Evolutionary conservation across 2,888 invertebrate genomes (phyloP), one percentile per base, ranked within the genome.

Genomic region (Torymus tubicola): DNA sequence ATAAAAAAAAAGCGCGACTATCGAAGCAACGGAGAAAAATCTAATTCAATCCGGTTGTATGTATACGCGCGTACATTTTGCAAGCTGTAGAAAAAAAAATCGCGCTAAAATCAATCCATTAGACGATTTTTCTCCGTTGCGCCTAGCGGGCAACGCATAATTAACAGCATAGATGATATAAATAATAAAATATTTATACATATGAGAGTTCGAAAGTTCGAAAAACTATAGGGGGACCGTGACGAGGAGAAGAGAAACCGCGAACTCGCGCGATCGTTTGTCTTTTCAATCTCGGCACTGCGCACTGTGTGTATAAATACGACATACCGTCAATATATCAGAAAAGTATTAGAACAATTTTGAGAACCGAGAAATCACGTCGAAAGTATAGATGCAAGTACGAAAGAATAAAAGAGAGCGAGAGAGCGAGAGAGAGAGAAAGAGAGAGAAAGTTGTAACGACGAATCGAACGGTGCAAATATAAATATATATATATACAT

Each of bases 391-490:
- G 13, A 21, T 65, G 42, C 42, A 31, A 65, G 60, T 68, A 72
- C 67, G 57, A 31, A 16, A 72, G 18, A 42, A 42, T 42, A 42
- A 42, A 42, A 42, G 42, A 42, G 42, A 1, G 42, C 5, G 42
- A 42, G 42, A 42, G 42, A 42, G 42, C 5, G 8, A 42, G 42
- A 42, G 42, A 42, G 8, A 42, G 2, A 21, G 21, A 21, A 21
- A 21, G 21, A 21, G 21, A 21, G 21, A 21, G 21, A 21, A 42
- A 42, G 58, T 60, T 42, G 50, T n/a, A 74, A 65, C 50, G 75
- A 75, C 52, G 71, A 78, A 78, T 78, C 78, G 67, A 75, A 78
- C 65, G 77, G 52, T 75, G 67, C 78, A 61, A 16, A 31, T 70
- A 68, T 42, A 68, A 13, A 18, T 16, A 64, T 16, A n/a, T 5